Evolutionary conservation across 2,113 vertebrate species (phyloP).

Genomic region (Petaurus breviceps): DNA sequence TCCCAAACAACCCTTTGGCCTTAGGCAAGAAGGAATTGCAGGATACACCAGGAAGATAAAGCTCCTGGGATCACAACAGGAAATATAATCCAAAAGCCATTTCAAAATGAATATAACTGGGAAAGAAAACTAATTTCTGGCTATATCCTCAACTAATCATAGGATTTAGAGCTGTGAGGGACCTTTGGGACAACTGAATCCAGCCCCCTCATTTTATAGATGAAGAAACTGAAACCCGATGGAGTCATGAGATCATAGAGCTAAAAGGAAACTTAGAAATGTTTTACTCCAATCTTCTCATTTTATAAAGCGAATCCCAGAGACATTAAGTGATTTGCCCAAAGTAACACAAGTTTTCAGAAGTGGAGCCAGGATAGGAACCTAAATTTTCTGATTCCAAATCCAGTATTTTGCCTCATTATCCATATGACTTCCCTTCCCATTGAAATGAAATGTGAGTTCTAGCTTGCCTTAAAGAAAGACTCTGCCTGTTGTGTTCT

Average conservation of each 20-base stretch:
- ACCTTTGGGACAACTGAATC: neutral
- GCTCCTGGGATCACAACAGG: neutral
- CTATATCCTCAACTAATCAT: neutral
- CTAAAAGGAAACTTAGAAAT: neutral
- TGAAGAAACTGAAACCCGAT: neutral
- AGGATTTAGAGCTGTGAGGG: neutral
- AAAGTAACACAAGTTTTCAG: neutral
- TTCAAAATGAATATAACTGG: neutral
- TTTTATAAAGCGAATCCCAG: neutral
- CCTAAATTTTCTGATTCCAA: neutral
- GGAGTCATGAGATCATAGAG: neutral
- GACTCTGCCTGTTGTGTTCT: neutral
- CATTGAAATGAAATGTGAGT: neutral
- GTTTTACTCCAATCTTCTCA: neutral
- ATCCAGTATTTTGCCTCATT: neutral
- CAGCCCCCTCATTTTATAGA: neutral
- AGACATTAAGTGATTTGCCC: neutral
- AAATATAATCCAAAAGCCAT: neutral
- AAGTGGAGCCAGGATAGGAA: neutral
- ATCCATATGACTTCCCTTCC: neutral
- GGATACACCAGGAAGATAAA: neutral
- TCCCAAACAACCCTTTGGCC: neutral
- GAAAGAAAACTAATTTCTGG: neutral
- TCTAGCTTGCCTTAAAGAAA: slow-evolving; percentile 9
- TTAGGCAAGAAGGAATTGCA: neutral